These are phyloP conservation scores for Phytoseiulus persimilis DNA, from an alignment of 2,888 invertebrate species.

Conservation along the genomic window DNA sequence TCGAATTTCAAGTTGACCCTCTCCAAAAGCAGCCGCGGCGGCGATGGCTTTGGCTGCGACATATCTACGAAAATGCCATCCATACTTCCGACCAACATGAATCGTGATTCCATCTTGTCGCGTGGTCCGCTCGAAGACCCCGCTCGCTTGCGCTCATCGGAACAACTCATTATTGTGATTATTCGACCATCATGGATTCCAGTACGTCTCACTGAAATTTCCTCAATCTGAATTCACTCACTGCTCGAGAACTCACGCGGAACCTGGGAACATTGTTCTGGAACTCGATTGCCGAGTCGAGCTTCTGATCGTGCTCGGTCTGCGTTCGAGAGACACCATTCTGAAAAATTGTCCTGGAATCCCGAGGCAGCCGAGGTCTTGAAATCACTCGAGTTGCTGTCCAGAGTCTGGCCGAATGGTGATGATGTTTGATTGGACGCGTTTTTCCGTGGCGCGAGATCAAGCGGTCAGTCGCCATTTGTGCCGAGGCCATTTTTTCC, in stretches of 20 bases:
- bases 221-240: no score
- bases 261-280: no score
- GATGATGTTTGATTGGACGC: not conserved
- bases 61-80: not conserved
- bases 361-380: not conserved
- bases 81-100: not conserved
- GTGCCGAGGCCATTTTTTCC: not conserved
- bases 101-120: not conserved
- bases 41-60: not conserved
- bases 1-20: not conserved
- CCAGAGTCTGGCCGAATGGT: not conserved
- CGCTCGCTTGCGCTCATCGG: no score
- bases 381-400: not conserved
- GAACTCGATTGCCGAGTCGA: no score
- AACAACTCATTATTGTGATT: no score
- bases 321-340: no score
- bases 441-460: not conserved
- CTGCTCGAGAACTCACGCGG: no score
- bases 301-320: no score
- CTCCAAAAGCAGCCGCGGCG: not conserved
- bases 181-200: no score
- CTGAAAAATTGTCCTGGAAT: no score
- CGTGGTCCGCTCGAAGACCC: not conserved
- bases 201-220: no score
- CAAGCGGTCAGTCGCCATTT: constrained; percentile 5